Evolutionary conservation across 2,888 invertebrate genomes (phyloP).

Genomic region (Brachynemurus nebulosus): DNA sequence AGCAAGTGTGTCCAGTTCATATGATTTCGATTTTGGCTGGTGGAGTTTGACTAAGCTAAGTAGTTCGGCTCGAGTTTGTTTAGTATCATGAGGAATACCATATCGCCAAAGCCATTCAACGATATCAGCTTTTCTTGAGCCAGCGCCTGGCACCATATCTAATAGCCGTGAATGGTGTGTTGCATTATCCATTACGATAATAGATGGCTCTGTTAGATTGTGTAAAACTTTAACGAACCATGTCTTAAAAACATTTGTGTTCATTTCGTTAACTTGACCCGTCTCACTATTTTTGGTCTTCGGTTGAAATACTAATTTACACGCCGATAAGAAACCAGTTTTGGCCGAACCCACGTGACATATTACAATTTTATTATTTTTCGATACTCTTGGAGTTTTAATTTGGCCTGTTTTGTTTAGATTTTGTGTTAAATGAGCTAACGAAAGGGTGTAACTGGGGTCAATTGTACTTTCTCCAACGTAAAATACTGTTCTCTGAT

Average conservation of each 20-base stretch:
- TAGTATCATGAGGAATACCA: slow-evolving; percentile 11
- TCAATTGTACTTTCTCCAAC: slow-evolving; percentile 6
- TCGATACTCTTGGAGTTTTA: not conserved
- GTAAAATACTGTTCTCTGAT: slow-evolving; percentile 2
- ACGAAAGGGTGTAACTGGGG: not conserved
- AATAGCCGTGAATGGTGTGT: slow-evolving; percentile 15
- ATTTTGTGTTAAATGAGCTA: slow-evolving; percentile 2
- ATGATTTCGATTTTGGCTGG: slow-evolving; percentile 13
- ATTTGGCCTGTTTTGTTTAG: slow-evolving; percentile 1
- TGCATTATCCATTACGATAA: slow-evolving; percentile 20
- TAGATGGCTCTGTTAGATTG: slow-evolving; percentile 16
- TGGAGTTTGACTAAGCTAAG: slow-evolving; percentile 15
- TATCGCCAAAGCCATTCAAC: slow-evolving; percentile 13
- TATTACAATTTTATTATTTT: slow-evolving; percentile 2
- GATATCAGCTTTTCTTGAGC: slow-evolving; percentile 15
- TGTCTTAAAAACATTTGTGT: slow-evolving; percentile 3
- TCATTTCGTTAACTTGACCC: slow-evolving; percentile 6
- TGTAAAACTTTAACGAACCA: slow-evolving; percentile 11
- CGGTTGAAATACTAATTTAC: slow-evolving; percentile 9
- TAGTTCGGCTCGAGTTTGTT: slow-evolving; percentile 17
- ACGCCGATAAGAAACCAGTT: slow-evolving; percentile 5
- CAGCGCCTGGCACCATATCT: slow-evolving; percentile 11
- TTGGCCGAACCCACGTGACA: slow-evolving; percentile 8
- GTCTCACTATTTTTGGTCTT: slow-evolving; percentile 4
- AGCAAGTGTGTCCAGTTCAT: slow-evolving; percentile 14